These are phyloP conservation scores for Pheosia tremula DNA, from an alignment of 2,888 invertebrate genomes.

Conservation along the genomic window DNA sequence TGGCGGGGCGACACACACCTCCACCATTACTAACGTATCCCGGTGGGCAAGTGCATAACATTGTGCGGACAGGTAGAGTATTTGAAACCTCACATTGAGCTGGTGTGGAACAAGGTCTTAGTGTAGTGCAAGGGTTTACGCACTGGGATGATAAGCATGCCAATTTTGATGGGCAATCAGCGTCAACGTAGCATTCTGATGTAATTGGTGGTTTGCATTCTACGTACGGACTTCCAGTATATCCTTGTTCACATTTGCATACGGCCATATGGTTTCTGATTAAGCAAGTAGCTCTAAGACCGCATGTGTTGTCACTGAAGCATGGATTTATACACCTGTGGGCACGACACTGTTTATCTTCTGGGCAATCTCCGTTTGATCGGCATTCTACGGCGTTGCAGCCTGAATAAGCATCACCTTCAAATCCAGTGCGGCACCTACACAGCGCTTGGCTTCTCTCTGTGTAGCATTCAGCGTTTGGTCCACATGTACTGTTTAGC, in stretches of 20 bases:
- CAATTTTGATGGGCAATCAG: slow-evolving; percentile 91
- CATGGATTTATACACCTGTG: slow-evolving; percentile 95
- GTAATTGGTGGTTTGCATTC: slow-evolving; percentile 90
- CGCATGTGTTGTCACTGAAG: slow-evolving; percentile 90
- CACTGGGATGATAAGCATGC: slow-evolving; percentile 94
- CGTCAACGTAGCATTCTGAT: slow-evolving; percentile 91
- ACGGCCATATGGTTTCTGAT: slow-evolving; percentile 92
- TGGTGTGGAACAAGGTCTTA: slow-evolving; percentile 92
- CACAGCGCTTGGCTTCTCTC: slow-evolving; percentile 90
- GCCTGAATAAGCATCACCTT: slow-evolving; percentile 90
- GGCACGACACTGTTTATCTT: slow-evolving; percentile 93
- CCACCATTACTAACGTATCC: slow-evolving; percentile 95
- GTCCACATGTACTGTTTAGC: slow-evolving; percentile 91
- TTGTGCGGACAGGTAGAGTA: slow-evolving; percentile 93
- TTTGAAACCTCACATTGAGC: slow-evolving; percentile 92
- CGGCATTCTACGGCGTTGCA: slow-evolving; percentile 93
- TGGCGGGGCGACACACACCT: slow-evolving; percentile 91
- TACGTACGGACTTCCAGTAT: slow-evolving; percentile 91
- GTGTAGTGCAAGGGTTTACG: slow-evolving; percentile 91
- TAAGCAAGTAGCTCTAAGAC: slow-evolving; percentile 90
- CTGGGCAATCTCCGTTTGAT: slow-evolving; percentile 94
- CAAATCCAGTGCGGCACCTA: slow-evolving; percentile 91
- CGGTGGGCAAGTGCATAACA: slow-evolving; percentile 95
- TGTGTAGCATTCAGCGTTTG: slow-evolving; percentile 92
- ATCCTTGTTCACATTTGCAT: slow-evolving; percentile 93